Evolutionary conservation across 2,113 vertebrate species (phyloP), one percentile per base, ranked within the genome.

Genomic region (Tragelaphus buxtoni): DNA sequence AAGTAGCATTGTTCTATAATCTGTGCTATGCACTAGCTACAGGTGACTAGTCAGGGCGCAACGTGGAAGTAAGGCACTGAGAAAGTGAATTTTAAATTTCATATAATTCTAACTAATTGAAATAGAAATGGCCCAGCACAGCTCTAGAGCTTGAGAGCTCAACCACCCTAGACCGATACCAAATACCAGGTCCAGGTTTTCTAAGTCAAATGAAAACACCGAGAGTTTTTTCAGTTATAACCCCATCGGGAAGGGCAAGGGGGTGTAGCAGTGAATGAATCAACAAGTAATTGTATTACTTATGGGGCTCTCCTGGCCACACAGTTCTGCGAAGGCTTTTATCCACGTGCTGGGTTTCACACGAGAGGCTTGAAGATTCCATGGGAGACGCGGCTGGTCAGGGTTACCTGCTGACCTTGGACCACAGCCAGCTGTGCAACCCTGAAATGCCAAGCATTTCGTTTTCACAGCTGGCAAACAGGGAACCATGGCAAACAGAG

Each of bases 201-300:
- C 58, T 58, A n/a, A 5, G 58, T 49, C 0, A 18, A 24, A 2
- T 5, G 20, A 0, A 47, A 72, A 35, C n/a, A 9, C 13, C 0
- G 4, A 51, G 39, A 58, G 7, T 3, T 60, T 35, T 61, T 49
- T 2, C 30, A 26, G 30, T 56, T 11, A 28, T n/a, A 10, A 12
- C 56, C 42, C 56, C 32, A 10, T 7, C 0, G 0, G 65, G 32
- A 32, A 47, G 28, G 20, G 58, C 4, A 22, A 7, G 32, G 20
- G 16, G 22, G 35, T 11, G 13, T 18, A 3, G 14, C 79, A 74
- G 2, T 5, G 24, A n/a, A 16, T 6, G 14, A 45, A 45, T 28
- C 14, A 7, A 11, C 28, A 24, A 58, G 30, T 2, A 18, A 30
- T 1, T 8, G 24, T 0, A 2, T 20, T 61, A 3, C 18, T 69